These are phyloP conservation scores for Sorex fumeus DNA, from an alignment of 2,113 vertebrate species.

Conservation along the genomic window DNA sequence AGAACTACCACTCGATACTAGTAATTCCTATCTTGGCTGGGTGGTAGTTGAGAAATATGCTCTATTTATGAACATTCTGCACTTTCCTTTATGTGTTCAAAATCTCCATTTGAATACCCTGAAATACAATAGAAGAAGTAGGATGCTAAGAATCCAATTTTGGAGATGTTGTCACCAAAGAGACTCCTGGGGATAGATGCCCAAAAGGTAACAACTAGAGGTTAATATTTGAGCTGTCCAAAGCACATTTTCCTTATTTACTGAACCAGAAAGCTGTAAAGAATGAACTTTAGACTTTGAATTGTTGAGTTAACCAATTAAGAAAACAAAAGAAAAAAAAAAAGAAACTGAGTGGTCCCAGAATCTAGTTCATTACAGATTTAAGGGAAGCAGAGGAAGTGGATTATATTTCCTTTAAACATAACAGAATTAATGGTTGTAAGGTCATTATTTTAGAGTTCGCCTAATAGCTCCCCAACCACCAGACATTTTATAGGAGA, in stretches of 20 bases:
- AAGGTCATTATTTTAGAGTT: slow-evolving; percentile 52
- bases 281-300: slow-evolving; percentile 58
- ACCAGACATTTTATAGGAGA: slow-evolving; percentile 36
- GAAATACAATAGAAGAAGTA: not conserved
- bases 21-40: not conserved
- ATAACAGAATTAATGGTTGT: slow-evolving; percentile 18
- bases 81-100: not conserved
- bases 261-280: slow-evolving; percentile 49
- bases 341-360: slow-evolving; percentile 8
- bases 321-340: slow-evolving; percentile 51
- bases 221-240: not conserved
- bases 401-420: not conserved
- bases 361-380: slow-evolving; percentile 47
- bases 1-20: not conserved
- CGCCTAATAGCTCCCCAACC: slow-evolving; percentile 17
- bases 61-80: not conserved
- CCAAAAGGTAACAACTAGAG: not conserved
- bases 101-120: not conserved
- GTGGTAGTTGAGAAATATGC: not conserved
- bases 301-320: slow-evolving; percentile 29
- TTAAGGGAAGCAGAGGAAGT: slow-evolving; percentile 9
- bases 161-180: not conserved
- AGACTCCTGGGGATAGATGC: not conserved
- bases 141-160: not conserved
- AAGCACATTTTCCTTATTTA: slow-evolving; percentile 27